These are phyloP conservation scores for human (Homo sapiens) DNA, from an alignment of 2,113 vertebrate genomes.

Conservation along the genomic window DNA sequence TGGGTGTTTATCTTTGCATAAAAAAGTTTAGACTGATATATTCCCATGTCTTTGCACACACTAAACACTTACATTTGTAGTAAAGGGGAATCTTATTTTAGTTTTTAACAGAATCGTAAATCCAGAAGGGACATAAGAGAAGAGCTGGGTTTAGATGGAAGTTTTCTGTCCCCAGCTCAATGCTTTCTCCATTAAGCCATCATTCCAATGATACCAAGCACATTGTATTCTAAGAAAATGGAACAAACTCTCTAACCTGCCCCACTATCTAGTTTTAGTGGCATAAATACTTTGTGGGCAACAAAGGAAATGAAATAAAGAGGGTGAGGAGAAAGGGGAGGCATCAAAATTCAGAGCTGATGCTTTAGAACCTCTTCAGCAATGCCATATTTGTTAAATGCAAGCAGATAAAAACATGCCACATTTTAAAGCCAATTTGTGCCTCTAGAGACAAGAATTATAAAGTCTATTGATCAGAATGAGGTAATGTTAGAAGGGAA, in stretches of 20 bases:
- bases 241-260: neutral
- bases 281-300: neutral
- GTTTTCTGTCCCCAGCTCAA: neutral
- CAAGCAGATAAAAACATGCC: neutral
- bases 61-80: neutral
- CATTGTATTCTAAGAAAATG: neutral
- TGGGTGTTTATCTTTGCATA: neutral
- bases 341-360: neutral
- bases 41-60: neutral
- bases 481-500: neutral
- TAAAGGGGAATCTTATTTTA: neutral
- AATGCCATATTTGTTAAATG: neutral
- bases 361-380: neutral
- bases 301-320: neutral
- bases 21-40: neutral
- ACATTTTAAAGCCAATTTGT: neutral
- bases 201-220: neutral
- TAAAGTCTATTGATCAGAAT: neutral
- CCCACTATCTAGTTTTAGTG: neutral
- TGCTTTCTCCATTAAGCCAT: neutral
- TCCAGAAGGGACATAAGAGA: neutral
- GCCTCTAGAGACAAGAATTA: neutral
- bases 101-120: neutral
- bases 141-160: neutral
- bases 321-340: rapidly evolving